phyloP scores from a whole-genome alignment of 92 coral and sea anemone genomes.

The Epizoanthus illoricatus region DNA sequence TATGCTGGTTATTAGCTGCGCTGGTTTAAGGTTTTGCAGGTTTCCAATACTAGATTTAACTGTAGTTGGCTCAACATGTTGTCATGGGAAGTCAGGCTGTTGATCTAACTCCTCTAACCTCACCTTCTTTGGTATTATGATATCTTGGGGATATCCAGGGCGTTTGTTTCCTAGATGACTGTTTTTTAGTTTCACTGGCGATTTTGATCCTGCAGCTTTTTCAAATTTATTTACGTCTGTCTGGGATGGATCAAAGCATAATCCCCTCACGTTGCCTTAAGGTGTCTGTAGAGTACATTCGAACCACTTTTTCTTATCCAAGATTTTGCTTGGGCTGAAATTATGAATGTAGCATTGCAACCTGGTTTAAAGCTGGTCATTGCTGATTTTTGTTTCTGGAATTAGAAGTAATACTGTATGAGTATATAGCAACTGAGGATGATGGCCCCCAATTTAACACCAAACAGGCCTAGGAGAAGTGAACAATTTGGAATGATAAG shows the following conservation, averaged over 20 bases:
- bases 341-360: slow-evolving; percentile 44
- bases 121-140: slow-evolving; percentile 47
- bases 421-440: slow-evolving; percentile 14
- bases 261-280: slow-evolving; percentile 51
- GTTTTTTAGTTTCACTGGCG: slow-evolving; percentile 44
- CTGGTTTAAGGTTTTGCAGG: slow-evolving; percentile 36
- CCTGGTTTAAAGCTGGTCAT: slow-evolving; percentile 34
- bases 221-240: slow-evolving; percentile 43
- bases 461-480: slow-evolving; percentile 13
- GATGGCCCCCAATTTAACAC: slow-evolving; percentile 8
- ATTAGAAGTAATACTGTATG: slow-evolving; percentile 26
- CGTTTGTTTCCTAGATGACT: slow-evolving; percentile 43
- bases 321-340: slow-evolving; percentile 46
- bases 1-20: slow-evolving; percentile 34
- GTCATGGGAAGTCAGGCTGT: slow-evolving; percentile 38
- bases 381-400: slow-evolving; percentile 44
- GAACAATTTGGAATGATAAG: slow-evolving; percentile 27
- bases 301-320: slow-evolving; percentile 45
- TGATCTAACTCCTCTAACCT: slow-evolving; percentile 45
- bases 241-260: slow-evolving; percentile 49
- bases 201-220: slow-evolving; percentile 39
- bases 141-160: slow-evolving; percentile 48
- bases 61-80: slow-evolving; percentile 48
- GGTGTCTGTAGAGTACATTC: slow-evolving; percentile 48
- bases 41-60: slow-evolving; percentile 25